Evolutionary conservation across 2,113 vertebrate genomes (phyloP).

Genomic region (Lepidothrix coronata): DNA sequence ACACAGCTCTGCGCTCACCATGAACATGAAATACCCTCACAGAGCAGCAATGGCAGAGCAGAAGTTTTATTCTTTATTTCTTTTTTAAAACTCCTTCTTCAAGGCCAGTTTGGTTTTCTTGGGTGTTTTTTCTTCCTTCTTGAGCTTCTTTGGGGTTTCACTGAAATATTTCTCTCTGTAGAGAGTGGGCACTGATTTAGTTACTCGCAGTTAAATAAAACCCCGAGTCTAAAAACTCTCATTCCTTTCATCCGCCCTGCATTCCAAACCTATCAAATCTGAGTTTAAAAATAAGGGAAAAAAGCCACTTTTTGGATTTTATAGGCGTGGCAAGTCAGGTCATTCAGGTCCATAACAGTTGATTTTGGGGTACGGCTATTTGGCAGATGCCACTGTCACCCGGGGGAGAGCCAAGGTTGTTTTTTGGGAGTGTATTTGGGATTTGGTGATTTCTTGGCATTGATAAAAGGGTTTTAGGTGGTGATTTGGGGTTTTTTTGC

Average conservation of each 20-base stretch:
- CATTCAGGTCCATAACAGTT: rapidly evolving
- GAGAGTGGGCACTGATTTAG: background rate
- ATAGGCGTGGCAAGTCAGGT: rapidly evolving
- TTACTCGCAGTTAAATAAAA: background rate
- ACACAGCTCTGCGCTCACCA: rapidly evolving
- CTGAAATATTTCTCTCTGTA: background rate
- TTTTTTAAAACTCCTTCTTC: background rate
- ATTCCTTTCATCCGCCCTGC: background rate
- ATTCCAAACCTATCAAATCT: background rate
- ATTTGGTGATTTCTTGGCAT: rapidly evolving
- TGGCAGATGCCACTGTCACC: background rate
- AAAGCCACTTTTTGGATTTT: background rate
- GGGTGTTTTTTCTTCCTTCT: background rate
- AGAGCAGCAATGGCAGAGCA: background rate
- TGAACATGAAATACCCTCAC: background rate
- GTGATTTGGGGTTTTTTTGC: background rate
- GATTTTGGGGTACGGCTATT: background rate
- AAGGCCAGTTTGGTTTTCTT: background rate
- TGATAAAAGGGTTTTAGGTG: background rate
- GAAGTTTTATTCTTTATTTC: background rate
- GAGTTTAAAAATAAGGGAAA: background rate
- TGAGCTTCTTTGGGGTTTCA: background rate
- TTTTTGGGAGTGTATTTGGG: background rate
- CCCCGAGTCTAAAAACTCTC: background rate
- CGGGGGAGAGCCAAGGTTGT: rapidly evolving